Base-by-base conservation (phyloP, 2,797 vertebrate species). In the Leptatherina wallacei region DNA sequence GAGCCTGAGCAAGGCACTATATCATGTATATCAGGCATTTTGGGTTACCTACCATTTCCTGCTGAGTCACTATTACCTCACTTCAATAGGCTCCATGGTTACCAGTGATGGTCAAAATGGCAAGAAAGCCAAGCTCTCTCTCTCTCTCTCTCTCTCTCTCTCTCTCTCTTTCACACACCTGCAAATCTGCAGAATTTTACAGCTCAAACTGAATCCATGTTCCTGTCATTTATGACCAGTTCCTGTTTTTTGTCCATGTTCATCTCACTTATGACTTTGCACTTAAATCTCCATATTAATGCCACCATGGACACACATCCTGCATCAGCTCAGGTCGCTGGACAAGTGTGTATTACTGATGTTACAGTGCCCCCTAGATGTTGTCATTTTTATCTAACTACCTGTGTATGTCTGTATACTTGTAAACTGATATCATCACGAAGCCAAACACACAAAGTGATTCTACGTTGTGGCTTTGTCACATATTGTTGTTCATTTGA, bases 51-150 rank as follows among this genome's bases (percentile, higher is more conserved):
- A 67, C 65, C 33, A 61, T 57, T 82, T 86, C 44, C 61, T 87
- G 89, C 86, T 87, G 85, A 88, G 82, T 86, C 87, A 90, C 72
- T 24, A 55, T 5, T 38, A 2, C 18, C 65, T 64, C 57, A 36
- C 54, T 42, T 75, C 70, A 70, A 61, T 4, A 20, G 47, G 16
- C 18, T 49, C 36, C 56, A 77, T 69, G 73, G 55, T 83, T 69
- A 33, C 64, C 32, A 44, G 22, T 29, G 36, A 61, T 0, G 13
- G 64, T 27, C 40, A 65, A 59, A 77, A 74, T 73, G 69, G 38
- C 38, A 35, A 44, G 38, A 16, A 16, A 40, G 3, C 33, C 38
- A 40, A 40, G 12, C 38, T 40, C 38, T 14, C 38, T 40, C 38
- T 40, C 38, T 16, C 38, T 40, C 38, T 14, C 13, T 40, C 38